Evolutionary conservation across 37 sponge, comb jelly and placozoan genomes (phyloP), one percentile per base, ranked within the genome.

Genomic region (Hormiphora californensis): DNA sequence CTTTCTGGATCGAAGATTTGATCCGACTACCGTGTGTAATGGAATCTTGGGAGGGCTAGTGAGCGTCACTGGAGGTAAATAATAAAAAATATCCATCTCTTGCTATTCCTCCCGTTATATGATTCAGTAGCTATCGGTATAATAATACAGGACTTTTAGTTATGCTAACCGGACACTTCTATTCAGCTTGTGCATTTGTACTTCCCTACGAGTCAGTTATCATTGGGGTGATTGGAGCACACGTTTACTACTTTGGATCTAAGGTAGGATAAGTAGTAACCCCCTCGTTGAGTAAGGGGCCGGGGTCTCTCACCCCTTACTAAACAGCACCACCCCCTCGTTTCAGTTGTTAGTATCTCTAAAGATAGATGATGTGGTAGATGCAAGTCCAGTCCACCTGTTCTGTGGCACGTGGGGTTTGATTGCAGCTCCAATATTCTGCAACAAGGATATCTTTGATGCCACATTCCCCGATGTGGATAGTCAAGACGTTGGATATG

Each of bases 171-270:
- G n/a, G n/a, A 23, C 27, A n/a, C 7, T 7, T 17, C 11, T 59
- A 43, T 17, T 73, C 81, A 73, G 81, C n/a, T 4, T 73, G 81
- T 41, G 43, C 81, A 21, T 43, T 73, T 38, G 46, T 73, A 0
- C 17, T 35, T 25, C 81, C 81, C 12, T 73, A 73, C 22, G 49
- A 28, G 1, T 44, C 81, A 8, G 40, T 73, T 33, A 41, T 73
- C 27, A 73, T 73, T 22, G 81, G 81, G n/a, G 23, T 73, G 17
- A 40, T 73, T 73, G 81, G 81, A 73, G 81, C 81, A 43, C 81
- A 73, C 23, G 81, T 73, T 3, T 73, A 73, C 81, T 73, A 73
- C 46, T 73, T 73, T 36, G 46, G 81, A 11, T 73, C 81, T 27
- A 73, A 73, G 81, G 81, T 73, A n/a, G n/a, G n/a, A n/a, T n/a